Conservation (phyloP, 2,888 invertebrate genomes). For the Meliscaeva auricollis region DNA sequence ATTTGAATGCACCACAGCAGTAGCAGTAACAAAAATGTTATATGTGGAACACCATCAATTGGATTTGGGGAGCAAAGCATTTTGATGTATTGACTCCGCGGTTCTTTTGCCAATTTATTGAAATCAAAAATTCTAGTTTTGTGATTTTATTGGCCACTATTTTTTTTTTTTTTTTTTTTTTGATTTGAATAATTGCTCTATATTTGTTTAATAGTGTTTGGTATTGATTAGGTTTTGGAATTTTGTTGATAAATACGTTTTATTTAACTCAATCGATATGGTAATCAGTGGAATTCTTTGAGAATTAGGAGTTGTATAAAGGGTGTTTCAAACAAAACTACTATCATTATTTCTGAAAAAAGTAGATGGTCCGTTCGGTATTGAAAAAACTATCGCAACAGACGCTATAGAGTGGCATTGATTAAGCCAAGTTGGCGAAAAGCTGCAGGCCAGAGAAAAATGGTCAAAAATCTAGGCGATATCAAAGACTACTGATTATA, state of each 20-base stretch:
- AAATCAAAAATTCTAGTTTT: slow-evolving; percentile 37
- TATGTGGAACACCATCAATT: slow-evolving; percentile 7
- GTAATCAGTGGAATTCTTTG: neutral
- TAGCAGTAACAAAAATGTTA: neutral
- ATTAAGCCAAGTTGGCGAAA: too few species aligned
- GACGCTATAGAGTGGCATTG: too few species aligned
- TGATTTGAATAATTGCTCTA: slow-evolving; percentile 7
- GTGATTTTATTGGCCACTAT: slow-evolving; percentile 1
- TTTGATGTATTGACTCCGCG: slow-evolving; percentile 38
- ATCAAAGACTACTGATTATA: too few species aligned
- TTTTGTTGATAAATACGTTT: neutral
- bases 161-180: neutral
- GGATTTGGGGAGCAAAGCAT: neutral
- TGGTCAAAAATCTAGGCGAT: too few species aligned
- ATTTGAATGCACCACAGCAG: slow-evolving; percentile 14
- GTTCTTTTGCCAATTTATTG: slow-evolving; percentile 35
- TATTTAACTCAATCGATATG: neutral
- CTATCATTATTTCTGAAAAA: too few species aligned
- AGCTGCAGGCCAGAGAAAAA: too few species aligned
- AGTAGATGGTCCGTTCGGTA: too few species aligned
- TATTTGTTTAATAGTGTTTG: too few species aligned
- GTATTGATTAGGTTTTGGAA: neutral
- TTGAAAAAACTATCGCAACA: too few species aligned
- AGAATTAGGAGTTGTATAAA: too few species aligned
- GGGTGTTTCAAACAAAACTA: too few species aligned